A percentile compares a stretch with the other conserved stretches of the same genome.
Conservation (phyloP, 2,113 vertebrate species). For the Caranx melampygus region DNA sequence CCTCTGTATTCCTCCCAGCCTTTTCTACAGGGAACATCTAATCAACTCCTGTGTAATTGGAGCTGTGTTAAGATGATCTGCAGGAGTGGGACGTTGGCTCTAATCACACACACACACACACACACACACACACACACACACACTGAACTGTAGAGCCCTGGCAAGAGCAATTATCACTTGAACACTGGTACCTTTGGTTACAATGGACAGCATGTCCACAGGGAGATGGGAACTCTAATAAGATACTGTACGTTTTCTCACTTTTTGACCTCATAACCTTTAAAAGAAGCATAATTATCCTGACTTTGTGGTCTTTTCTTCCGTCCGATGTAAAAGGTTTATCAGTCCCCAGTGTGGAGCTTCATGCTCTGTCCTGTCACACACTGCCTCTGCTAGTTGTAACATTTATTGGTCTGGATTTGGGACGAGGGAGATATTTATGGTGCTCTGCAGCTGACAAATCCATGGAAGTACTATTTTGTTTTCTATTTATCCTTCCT, state of each 20-base stretch:
- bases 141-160: conserved; percentile 43
- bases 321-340: neutral
- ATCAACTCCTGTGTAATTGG: conserved; percentile 66
- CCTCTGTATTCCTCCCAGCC: conserved; percentile 36
- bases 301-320: conserved; percentile 32
- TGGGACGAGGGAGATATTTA: neutral
- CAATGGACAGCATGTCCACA: conserved; percentile 30
- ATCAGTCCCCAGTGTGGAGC: neutral
- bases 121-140: conserved; percentile 34
- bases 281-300: conserved; percentile 42
- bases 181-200: conserved; percentile 42
- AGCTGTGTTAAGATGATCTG: conserved; percentile 67
- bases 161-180: conserved; percentile 63
- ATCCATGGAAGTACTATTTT: neutral
- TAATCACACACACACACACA: conserved; percentile 47
- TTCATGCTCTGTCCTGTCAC: neutral
- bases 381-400: neutral
- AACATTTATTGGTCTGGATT: neutral
- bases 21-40: conserved; percentile 59
- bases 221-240: conserved; percentile 38
- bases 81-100: conserved; percentile 43
- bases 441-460: neutral
- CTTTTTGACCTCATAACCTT: conserved; percentile 51
- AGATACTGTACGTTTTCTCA: conserved; percentile 44
- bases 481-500: neutral